Conservation (phyloP, 2,797 vertebrate genomes). For the Galaxias olidus region DNA sequence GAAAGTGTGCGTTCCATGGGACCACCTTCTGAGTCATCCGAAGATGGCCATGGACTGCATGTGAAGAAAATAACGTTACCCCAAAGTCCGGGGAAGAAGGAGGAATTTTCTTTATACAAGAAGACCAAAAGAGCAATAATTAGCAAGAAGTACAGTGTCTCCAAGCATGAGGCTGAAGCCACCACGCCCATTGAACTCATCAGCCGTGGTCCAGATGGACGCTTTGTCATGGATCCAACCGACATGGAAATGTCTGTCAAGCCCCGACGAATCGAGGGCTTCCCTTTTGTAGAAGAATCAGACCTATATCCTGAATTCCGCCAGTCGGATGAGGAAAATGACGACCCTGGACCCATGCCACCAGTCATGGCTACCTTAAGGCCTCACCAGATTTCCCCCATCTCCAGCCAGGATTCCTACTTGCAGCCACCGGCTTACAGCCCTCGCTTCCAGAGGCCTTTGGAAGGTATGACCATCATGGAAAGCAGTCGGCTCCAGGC, state of each 20-base stretch:
- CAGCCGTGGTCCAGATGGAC: slow-evolving; percentile 91
- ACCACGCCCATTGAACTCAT: slow-evolving; percentile 90
- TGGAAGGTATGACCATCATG: slow-evolving; percentile 89
- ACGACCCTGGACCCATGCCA: slow-evolving; percentile 88
- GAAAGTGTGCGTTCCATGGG: slow-evolving; percentile 87
- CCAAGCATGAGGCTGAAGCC: slow-evolving; percentile 85
- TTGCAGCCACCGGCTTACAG: slow-evolving; percentile 98
- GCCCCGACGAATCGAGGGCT: slow-evolving; percentile 92
- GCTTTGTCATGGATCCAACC: slow-evolving; percentile 84
- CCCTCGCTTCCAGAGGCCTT: slow-evolving; percentile 91
- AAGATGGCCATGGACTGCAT: slow-evolving; percentile 86
- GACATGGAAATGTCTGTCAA: slow-evolving; percentile 87
- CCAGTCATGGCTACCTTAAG: slow-evolving; percentile 90
- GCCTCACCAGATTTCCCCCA: slow-evolving; percentile 93
- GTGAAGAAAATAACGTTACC: slow-evolving; percentile 79
- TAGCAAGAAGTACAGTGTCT: slow-evolving; percentile 93
- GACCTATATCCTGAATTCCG: slow-evolving; percentile 98
- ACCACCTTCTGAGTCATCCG: slow-evolving; percentile 92
- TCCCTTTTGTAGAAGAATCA: slow-evolving; percentile 97
- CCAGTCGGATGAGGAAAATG: slow-evolving; percentile 97
- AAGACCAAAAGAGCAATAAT: slow-evolving; percentile 99
- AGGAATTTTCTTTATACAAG: slow-evolving; percentile 94
- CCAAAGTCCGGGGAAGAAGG: slow-evolving; percentile 88
- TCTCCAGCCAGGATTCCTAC: slow-evolving; percentile 97
- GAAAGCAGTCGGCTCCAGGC: slow-evolving; percentile 89